Conservation (phyloP, 1,140 invertebrate species). For the Neodiprion fabricii region DNA sequence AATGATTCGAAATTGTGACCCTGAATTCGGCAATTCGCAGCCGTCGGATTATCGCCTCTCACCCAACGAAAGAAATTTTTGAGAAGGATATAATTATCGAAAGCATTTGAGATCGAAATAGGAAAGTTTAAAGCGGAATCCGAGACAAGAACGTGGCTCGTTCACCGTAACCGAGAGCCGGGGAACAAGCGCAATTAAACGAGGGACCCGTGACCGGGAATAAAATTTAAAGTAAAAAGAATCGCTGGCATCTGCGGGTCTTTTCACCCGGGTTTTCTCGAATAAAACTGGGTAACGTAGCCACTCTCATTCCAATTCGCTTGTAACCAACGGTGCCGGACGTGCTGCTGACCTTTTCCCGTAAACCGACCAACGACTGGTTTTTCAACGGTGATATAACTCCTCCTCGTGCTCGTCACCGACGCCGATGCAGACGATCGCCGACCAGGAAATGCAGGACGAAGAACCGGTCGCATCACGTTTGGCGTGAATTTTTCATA, state of each 20-base stretch:
- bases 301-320: neutral
- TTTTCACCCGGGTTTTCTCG: neutral
- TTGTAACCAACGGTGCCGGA: neutral
- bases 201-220: neutral
- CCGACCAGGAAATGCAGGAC: neutral
- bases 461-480: neutral
- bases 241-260: neutral
- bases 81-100: no score
- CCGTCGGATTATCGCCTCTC: no score
- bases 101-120: neutral
- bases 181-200: neutral
- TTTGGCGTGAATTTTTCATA: conserved; percentile 45
- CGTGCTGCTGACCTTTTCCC: no score
- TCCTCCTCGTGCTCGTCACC: no score
- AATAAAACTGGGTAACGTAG: neutral
- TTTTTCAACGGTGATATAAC: neutral
- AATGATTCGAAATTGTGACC: no score
- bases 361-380: neutral
- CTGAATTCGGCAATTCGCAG: no score
- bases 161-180: neutral
- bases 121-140: neutral
- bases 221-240: neutral
- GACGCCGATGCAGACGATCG: no score
- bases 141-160: neutral
- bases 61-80: no score